phyloP scores from a whole-genome alignment of 37 sponge, comb jelly and placozoan species.

The Cliona cf. orientalis region DNA sequence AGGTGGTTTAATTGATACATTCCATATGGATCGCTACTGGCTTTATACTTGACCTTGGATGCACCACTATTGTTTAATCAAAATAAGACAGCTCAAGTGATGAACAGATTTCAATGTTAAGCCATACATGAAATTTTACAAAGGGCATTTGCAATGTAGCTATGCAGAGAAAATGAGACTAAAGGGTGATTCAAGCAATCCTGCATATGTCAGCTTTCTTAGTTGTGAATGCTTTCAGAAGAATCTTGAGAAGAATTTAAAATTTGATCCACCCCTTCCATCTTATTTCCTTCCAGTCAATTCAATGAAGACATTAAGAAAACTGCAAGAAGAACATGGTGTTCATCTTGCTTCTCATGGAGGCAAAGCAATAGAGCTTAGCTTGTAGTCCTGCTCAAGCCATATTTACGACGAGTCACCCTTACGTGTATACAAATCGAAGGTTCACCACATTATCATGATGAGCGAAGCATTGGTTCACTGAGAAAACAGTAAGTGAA shows the following conservation, averaged over 20 bases:
- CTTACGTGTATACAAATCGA: too few relatives aligned
- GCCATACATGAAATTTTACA: constrained; percentile 29
- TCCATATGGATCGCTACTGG: too few relatives aligned
- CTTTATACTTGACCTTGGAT: too few relatives aligned
- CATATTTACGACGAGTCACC: neutral
- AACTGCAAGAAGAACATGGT: too few relatives aligned
- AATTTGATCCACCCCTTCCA: constrained; percentile 15
- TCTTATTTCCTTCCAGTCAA: too few relatives aligned
- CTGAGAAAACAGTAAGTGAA: too few relatives aligned
- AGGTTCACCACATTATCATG: too few relatives aligned
- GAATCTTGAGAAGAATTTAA: neutral
- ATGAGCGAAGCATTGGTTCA: too few relatives aligned
- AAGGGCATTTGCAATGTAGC: constrained; percentile 22
- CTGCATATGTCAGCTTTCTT: constrained; percentile 19
- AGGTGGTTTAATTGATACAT: too few relatives aligned
- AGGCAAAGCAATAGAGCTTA: constrained; percentile 9
- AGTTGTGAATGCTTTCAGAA: constrained; percentile 23
- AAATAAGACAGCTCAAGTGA: neutral
- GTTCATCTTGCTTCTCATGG: neutral
- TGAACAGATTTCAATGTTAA: neutral
- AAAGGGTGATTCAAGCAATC: constrained; percentile 10
- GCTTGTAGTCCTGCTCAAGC: constrained; percentile 9
- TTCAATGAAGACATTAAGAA: too few relatives aligned
- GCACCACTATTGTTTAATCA: too few relatives aligned
- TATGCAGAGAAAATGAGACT: neutral